Evolutionary conservation across 1,140 invertebrate genomes (phyloP).

Genomic region (Drosophila guanche): DNA sequence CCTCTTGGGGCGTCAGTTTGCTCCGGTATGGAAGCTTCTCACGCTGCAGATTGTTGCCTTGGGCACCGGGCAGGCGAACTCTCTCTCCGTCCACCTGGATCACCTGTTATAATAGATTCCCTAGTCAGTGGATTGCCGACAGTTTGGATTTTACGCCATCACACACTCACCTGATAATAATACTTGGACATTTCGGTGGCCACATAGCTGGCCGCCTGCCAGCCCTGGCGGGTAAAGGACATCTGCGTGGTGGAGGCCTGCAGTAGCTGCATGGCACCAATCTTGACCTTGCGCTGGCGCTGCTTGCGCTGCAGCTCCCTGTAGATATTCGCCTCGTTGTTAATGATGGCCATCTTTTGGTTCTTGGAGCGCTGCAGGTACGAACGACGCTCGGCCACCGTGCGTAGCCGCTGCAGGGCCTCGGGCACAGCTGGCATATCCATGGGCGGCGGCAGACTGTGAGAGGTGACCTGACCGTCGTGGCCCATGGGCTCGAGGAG

Average conservation of each 20-base stretch:
- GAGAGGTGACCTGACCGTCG: slow-evolving; percentile 68
- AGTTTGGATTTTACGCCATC: no score
- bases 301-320: slow-evolving; percentile 73
- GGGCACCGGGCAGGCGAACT: slow-evolving; percentile 63
- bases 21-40: slow-evolving; percentile 65
- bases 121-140: no score
- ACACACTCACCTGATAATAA: slow-evolving; percentile 63
- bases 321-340: slow-evolving; percentile 79
- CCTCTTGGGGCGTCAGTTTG: slow-evolving; percentile 24
- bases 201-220: slow-evolving; percentile 80
- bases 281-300: slow-evolving; percentile 66
- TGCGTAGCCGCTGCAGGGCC: slow-evolving; percentile 67
- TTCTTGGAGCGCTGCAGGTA: slow-evolving; percentile 73
- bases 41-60: slow-evolving; percentile 65
- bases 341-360: slow-evolving; percentile 76
- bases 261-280: slow-evolving; percentile 53
- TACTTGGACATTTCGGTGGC: slow-evolving; percentile 69
- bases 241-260: slow-evolving; percentile 55
- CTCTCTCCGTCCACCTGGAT: slow-evolving; percentile 64
- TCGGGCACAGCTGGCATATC: slow-evolving; percentile 74
- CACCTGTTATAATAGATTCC: slow-evolving; percentile 26
- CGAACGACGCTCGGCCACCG: slow-evolving; percentile 73
- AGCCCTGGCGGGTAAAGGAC: slow-evolving; percentile 77
- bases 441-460: slow-evolving; percentile 69
- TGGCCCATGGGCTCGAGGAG: slow-evolving; percentile 66